phyloP scores from a whole-genome alignment of 1,140 invertebrate genomes.

The Zaprionus kolodkinae region DNA sequence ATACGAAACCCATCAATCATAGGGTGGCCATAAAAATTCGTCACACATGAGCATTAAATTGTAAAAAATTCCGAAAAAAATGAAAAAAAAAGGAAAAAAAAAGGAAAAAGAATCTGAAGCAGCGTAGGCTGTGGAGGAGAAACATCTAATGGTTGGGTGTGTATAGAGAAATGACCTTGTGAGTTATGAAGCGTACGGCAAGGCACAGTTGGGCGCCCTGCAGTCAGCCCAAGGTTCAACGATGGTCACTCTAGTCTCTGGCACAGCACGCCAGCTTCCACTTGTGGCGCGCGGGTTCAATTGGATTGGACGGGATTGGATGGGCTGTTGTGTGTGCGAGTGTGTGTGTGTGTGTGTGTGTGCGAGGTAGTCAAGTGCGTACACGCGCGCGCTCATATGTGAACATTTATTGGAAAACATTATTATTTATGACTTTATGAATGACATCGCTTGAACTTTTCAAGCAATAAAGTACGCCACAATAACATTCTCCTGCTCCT shows the following conservation, averaged over 20 bases:
- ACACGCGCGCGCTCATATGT: slow-evolving; percentile 77
- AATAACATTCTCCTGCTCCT: slow-evolving; percentile 50
- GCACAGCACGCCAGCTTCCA: slow-evolving; percentile 31
- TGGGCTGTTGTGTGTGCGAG: neutral
- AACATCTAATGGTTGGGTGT: slow-evolving; percentile 65
- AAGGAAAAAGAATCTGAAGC: slow-evolving; percentile 43
- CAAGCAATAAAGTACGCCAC: slow-evolving; percentile 76
- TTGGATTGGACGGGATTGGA: slow-evolving; percentile 1
- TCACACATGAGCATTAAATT: slow-evolving; percentile 78
- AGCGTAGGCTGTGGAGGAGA: neutral
- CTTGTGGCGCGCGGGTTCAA: slow-evolving; percentile 53
- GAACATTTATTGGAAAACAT: slow-evolving; percentile 84
- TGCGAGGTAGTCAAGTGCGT: slow-evolving; percentile 42
- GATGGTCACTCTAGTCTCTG: slow-evolving; percentile 51
- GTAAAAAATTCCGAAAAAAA: slow-evolving; percentile 50
- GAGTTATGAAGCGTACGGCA: slow-evolving; percentile 59
- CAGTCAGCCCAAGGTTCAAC: slow-evolving; percentile 60
- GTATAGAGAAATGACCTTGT: slow-evolving; percentile 73
- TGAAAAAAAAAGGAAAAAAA: slow-evolving; percentile 40
- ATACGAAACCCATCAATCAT: slow-evolving; percentile 78
- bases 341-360: slow-evolving; percentile 8
- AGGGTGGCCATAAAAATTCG: slow-evolving; percentile 83
- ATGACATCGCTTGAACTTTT: slow-evolving; percentile 81
- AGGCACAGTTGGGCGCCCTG: slow-evolving; percentile 48
- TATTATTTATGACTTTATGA: slow-evolving; percentile 84